Percentiles rank a stretch among this genome's conserved stretches.
Evolutionary conservation across 2,797 vertebrate genomes (phyloP).

Genomic region (Paratrypauchen microcephalus): DNA sequence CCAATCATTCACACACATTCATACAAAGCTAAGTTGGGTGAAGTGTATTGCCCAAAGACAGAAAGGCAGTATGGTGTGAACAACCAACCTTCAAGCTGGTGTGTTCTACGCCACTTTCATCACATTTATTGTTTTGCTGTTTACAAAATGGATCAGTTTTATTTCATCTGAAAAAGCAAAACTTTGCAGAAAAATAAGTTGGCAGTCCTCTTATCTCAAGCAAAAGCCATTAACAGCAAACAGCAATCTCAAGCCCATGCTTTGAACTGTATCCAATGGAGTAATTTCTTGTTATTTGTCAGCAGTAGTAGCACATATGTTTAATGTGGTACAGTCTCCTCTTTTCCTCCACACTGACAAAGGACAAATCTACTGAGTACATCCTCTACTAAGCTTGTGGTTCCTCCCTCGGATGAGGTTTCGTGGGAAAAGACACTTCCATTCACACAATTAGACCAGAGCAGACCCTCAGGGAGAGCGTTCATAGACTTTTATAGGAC

Average conservation of each 20-base stretch:
- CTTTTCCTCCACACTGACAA: conserved; percentile 1
- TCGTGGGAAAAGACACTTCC: conserved; percentile 45
- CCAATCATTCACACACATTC: too few species aligned
- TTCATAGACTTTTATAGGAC: conserved; percentile 32
- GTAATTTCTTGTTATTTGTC: not conserved
- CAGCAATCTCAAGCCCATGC: not conserved
- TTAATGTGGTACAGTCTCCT: not conserved
- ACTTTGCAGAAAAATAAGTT: not conserved
- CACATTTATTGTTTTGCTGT: not conserved
- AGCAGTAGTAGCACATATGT: conserved; percentile 5
- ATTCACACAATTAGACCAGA: conserved; percentile 39
- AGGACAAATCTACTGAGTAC: conserved; percentile 17
- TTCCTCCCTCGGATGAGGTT: conserved; percentile 62
- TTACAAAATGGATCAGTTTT: not conserved
- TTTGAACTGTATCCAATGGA: not conserved
- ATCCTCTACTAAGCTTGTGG: conserved; percentile 25
- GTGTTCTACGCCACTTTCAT: not conserved
- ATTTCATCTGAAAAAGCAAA: not conserved
- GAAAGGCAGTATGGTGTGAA: too few species aligned
- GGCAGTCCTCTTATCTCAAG: not conserved
- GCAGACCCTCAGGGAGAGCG: conserved; percentile 30
- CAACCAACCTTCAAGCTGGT: too few species aligned
- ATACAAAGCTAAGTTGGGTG: too few species aligned
- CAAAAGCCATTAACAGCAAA: not conserved
- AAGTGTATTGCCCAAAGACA: too few species aligned